Base-by-base conservation (phyloP, 2,113 vertebrate species). In the Scomber scombrus region DNA sequence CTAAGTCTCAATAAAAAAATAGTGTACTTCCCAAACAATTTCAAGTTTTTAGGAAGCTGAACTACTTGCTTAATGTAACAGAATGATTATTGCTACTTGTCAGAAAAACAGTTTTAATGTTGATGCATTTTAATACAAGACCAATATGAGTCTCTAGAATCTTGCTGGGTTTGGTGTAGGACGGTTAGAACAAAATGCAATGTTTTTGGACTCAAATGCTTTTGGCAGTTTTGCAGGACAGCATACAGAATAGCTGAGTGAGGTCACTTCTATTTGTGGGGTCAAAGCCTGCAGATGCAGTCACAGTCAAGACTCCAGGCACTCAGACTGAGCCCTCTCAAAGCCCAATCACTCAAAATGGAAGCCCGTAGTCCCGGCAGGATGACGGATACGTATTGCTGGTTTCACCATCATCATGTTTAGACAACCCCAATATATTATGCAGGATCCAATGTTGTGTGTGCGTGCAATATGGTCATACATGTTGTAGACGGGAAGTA, bases 371-470 rank as follows among this genome's bases (percentile, higher is more conserved):
- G 80, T 72, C 84, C 66, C 54, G 63, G 75, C 78, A 88, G 84
- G 72, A 87, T 94, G 92, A 94, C 81, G 60, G 86, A 93, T 93
- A 66, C 86, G 89, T 83, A 91, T 89, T 89, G 83, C 76, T 61
- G 87, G 73, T 88, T 89, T 85, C 66, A 66, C 86, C 90, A 89
- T 92, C 89, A 89, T 91, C 83, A 74, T 89, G 88, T 91, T 92
- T 90, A 85, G 78, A 89, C 89, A 91, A 87, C 83, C 90, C 63
- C 81, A 54, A 92, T 92, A 86, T 78, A 92, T 91, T 84, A 90
- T 88, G 85, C 80, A 64, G 71, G 50, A 85, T 85, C 65, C 82
- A 57, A 80, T 87, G 85, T 78, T 82, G 87, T 81, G 85, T 74
- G 83, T 76, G 87, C 60, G 19, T 84, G 82, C 81, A 79, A 69